Conservation (phyloP, 2,113 vertebrate species). For the Suncus etruscus region DNA sequence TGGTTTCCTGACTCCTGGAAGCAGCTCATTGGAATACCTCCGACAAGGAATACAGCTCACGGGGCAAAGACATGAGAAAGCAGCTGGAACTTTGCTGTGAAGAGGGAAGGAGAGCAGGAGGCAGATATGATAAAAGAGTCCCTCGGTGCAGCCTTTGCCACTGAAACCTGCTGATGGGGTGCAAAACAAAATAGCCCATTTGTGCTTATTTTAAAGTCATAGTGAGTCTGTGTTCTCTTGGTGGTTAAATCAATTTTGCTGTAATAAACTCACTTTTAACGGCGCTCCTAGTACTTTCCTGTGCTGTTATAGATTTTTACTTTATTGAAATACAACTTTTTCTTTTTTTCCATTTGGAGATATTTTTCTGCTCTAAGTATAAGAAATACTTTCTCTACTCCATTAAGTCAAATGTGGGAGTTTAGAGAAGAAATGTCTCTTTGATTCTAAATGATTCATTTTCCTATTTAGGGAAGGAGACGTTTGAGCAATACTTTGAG, state of each 20-base stretch:
- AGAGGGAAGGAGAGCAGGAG: too few species aligned
- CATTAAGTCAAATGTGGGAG: slow-evolving; percentile 11
- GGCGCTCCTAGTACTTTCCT: slow-evolving; percentile 24
- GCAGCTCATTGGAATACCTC: too few species aligned
- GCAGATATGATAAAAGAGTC: too few species aligned
- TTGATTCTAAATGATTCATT: slow-evolving; percentile 37
- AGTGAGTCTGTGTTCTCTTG: background rate
- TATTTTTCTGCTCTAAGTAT: background rate
- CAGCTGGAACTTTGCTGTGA: too few species aligned
- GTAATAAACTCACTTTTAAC: slow-evolving; percentile 15
- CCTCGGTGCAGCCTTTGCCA: too few species aligned
- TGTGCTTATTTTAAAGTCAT: background rate
- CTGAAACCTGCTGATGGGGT: too few species aligned
- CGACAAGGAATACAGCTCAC: too few species aligned
- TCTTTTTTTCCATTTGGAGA: background rate
- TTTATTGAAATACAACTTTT: slow-evolving; percentile 29
- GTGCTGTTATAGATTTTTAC: background rate
- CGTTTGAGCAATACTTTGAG: slow-evolving; percentile 27
- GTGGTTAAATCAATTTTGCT: background rate
- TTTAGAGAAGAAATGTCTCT: slow-evolving; percentile 20
- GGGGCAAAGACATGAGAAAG: too few species aligned
- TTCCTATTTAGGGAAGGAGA: slow-evolving; percentile 33
- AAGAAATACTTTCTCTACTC: background rate
- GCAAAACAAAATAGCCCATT: too few species aligned
- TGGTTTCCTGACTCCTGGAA: too few species aligned